Base-by-base conservation (phyloP, 2,797 vertebrate species). In the Thunnus albacares region DNA sequence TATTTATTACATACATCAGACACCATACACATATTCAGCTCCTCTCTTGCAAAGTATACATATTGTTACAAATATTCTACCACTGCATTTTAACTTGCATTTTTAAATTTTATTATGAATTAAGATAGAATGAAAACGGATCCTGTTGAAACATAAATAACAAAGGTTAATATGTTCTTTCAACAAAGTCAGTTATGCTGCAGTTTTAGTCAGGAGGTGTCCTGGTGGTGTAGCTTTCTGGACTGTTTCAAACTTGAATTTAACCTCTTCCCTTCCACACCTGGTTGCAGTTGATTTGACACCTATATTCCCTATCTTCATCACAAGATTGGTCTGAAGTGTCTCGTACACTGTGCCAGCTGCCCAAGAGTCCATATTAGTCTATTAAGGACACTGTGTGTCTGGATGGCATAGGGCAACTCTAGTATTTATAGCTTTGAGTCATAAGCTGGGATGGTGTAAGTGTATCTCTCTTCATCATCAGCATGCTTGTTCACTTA, bases 361-460 rank as follows among this genome's bases (percentile, higher is more conserved):
- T 84, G 80, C 81, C 85, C 71, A 75, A 20, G 86, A 91, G 77
- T 80, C 92, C 90, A 88, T 94, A 94, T 94, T 93, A 89, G 93
- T 94, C 91, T 89, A 85, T 91, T 84, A 84, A 87, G 87, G 83
- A 90, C 81, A 82, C 79, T 68, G 82, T 86, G 82, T 87, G 89
- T 94, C 76, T n/a, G 75, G 73, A 82, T 77, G 83, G 86, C 73
- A 80, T 79, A 74, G 79, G 73, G 81, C 67, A 83, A 73, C 84
- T 82, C 81, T 66, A 66, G 82, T 95, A 95, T 95, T 95, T 94
- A 93, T 95, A 95, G 94, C 87, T 83, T 83, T 89, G 90, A 92
- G 84, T 94, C 94, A 92, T 89, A 80, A 72, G 86, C 84, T 84
- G 85, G 80, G 88, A 87, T 86, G 84, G 86, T 88, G 85, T 89